These are phyloP conservation scores for Synchiropus splendidus DNA, from an alignment of 2,113 vertebrate genomes.

Conservation along the genomic window DNA sequence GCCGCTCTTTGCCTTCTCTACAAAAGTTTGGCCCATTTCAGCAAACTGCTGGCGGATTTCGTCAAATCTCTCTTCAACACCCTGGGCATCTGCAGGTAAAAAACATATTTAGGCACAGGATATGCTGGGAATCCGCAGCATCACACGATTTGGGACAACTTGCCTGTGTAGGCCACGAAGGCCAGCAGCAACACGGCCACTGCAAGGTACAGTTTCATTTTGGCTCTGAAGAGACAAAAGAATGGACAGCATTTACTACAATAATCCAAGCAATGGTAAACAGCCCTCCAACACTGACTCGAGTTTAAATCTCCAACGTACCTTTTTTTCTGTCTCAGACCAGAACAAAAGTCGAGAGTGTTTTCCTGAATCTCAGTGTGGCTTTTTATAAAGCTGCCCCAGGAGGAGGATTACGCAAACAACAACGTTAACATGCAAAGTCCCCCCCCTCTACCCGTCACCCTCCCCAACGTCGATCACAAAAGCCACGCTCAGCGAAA, in stretches of 20 bases:
- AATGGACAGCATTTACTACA: background rate
- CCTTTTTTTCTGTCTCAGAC: slow-evolving; percentile 35
- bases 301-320: slow-evolving; percentile 25
- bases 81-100: slow-evolving; percentile 51
- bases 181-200: slow-evolving; percentile 63
- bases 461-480: too few species aligned
- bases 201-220: slow-evolving; percentile 64
- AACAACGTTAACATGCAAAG: too few species aligned
- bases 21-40: background rate
- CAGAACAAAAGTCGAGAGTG: slow-evolving; percentile 19
- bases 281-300: too few species aligned
- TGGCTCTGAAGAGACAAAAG: slow-evolving; percentile 3
- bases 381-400: too few species aligned
- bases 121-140: too few species aligned
- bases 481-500: background rate
- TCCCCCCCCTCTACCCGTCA: too few species aligned
- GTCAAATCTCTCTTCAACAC: slow-evolving; percentile 19
- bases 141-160: background rate
- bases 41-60: slow-evolving; percentile 3
- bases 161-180: slow-evolving; percentile 61
- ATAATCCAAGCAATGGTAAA: too few species aligned
- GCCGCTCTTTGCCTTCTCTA: slow-evolving; percentile 10
- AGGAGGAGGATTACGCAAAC: too few species aligned
- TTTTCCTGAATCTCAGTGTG: background rate
- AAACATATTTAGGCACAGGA: background rate